phyloP scores from a whole-genome alignment of 2,113 vertebrate genomes.

The Brachionichthys hirsutus region DNA sequence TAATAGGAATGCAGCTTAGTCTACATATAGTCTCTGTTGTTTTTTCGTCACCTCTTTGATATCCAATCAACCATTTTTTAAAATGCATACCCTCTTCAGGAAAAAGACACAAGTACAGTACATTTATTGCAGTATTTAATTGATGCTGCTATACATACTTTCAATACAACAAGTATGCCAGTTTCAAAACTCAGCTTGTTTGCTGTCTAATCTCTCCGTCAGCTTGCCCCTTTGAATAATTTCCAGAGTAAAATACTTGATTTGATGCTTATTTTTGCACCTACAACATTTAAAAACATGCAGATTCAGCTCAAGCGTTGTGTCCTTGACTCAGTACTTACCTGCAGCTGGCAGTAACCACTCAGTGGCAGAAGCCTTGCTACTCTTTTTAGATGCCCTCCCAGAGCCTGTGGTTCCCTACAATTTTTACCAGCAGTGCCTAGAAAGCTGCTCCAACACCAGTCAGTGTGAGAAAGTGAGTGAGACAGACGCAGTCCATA shows the following conservation, averaged over 20 bases:
- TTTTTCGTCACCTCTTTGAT: not conserved
- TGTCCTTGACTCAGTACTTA: conserved; percentile 54
- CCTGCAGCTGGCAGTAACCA: conserved; percentile 89
- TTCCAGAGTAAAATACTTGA: not conserved
- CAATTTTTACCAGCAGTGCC: conserved; percentile 80
- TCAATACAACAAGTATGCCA: not conserved
- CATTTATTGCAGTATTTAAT: not conserved
- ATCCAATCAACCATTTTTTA: not conserved
- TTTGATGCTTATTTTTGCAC: not conserved
- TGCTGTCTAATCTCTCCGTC: not conserved
- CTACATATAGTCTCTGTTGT: not conserved
- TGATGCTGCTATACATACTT: not conserved
- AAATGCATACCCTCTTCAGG: not conserved
- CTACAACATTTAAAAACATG: conserved; percentile 4
- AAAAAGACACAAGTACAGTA: not conserved
- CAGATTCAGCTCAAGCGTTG: not conserved
- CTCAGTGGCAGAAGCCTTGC: conserved; percentile 91
- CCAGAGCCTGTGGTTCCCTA: conserved; percentile 91
- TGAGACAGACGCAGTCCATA: not conserved
- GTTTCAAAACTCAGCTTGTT: not conserved
- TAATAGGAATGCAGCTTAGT: not conserved
- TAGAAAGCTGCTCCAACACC: conserved; percentile 79
- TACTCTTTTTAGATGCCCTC: conserved; percentile 93
- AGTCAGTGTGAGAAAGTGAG: conserved; percentile 86
- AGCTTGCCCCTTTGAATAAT: not conserved